These are phyloP conservation scores for Drosophila emarginata DNA, from an alignment of 2,888 invertebrate species.

Conservation along the genomic window DNA sequence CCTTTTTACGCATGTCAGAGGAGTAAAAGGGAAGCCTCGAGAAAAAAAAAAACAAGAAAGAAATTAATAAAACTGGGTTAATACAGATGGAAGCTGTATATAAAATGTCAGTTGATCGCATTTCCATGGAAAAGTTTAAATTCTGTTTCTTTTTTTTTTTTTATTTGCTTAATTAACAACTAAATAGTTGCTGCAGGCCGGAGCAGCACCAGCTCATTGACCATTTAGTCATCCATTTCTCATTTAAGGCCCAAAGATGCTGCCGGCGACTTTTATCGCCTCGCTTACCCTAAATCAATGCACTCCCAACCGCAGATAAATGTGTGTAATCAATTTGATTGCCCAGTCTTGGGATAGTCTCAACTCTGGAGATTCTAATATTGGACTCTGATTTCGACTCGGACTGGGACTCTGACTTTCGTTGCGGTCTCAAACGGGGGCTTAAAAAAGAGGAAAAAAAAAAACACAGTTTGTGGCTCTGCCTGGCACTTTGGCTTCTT, in stretches of 20 bases:
- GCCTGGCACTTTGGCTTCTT: slow-evolving; percentile 31
- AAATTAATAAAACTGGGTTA: slow-evolving; percentile 60
- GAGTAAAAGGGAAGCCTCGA: too few species aligned
- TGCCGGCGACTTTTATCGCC: slow-evolving; percentile 66
- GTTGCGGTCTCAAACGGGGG: slow-evolving; percentile 14
- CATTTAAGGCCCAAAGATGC: slow-evolving; percentile 33
- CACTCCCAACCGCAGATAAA: slow-evolving; percentile 63
- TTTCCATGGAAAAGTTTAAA: slow-evolving; percentile 55
- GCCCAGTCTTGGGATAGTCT: slow-evolving; percentile 39
- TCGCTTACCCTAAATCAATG: slow-evolving; percentile 69
- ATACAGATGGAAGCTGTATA: slow-evolving; percentile 38
- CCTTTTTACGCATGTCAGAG: slow-evolving; percentile 42
- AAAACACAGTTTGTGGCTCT: slow-evolving; percentile 39
- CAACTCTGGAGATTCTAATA: slow-evolving; percentile 8
- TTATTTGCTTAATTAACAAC: slow-evolving; percentile 74
- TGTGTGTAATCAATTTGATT: slow-evolving; percentile 78
- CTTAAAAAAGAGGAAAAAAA: slow-evolving; percentile 36
- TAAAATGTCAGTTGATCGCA: slow-evolving; percentile 33
- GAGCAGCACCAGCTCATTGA: slow-evolving; percentile 20
- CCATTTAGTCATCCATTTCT: slow-evolving; percentile 59
- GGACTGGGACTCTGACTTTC: slow-evolving; percentile 13
- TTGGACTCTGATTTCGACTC: neutral
- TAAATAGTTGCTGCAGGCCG: slow-evolving; percentile 61
- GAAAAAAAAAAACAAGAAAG: neutral
- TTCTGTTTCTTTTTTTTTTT: slow-evolving; percentile 15